Conservation (phyloP, 2,888 invertebrate genomes). For the Synanthedon andrenaeformis region DNA sequence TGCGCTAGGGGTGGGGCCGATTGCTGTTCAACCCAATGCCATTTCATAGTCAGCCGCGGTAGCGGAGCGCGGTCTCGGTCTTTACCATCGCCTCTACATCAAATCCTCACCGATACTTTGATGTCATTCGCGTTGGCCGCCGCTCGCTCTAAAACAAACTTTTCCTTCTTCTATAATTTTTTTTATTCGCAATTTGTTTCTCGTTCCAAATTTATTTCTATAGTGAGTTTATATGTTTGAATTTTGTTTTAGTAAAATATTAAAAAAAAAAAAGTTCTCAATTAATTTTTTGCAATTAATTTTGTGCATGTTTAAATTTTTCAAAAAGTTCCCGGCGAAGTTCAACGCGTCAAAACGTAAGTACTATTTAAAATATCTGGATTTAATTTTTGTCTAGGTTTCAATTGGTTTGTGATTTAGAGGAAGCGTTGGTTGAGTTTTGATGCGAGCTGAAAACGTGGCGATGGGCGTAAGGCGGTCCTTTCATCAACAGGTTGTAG, state of each 20-base stretch:
- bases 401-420: not conserved
- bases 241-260: slow-evolving; percentile 20
- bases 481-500: slow-evolving; percentile 65
- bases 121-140: slow-evolving; percentile 44
- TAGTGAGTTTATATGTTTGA: slow-evolving; percentile 38
- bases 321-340: slow-evolving; percentile 6
- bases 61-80: slow-evolving; percentile 43
- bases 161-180: slow-evolving; percentile 38
- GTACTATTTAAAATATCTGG: slow-evolving; percentile 11
- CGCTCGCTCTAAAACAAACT: slow-evolving; percentile 39
- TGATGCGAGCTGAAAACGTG: slow-evolving; percentile 5
- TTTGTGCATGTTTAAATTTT: slow-evolving; percentile 36
- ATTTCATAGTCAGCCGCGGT: slow-evolving; percentile 62
- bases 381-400: not conserved
- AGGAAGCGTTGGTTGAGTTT: slow-evolving; percentile 1
- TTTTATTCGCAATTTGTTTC: slow-evolving; percentile 31
- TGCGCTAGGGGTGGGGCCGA: slow-evolving; percentile 66
- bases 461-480: slow-evolving; percentile 66
- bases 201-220: slow-evolving; percentile 28
- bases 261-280: slow-evolving; percentile 17
- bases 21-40: slow-evolving; percentile 51
- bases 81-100: slow-evolving; percentile 21
- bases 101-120: slow-evolving; percentile 20
- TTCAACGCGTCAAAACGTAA: slow-evolving; percentile 15
- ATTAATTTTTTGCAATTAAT: slow-evolving; percentile 39